Base-by-base conservation (phyloP, 2,113 vertebrate genomes). In the Takifugu flavidus region DNA sequence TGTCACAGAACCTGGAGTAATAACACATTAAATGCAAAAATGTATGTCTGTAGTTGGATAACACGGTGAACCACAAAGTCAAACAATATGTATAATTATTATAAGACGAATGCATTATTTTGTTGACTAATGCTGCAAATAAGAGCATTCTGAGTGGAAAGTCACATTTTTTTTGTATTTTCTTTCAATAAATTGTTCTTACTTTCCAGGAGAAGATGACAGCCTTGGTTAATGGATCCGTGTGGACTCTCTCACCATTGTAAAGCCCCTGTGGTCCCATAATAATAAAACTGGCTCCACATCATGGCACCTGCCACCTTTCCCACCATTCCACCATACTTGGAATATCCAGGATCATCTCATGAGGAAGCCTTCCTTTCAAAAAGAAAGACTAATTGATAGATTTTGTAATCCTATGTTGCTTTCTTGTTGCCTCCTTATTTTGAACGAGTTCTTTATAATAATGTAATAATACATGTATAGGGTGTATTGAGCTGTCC, bases 291-390 rank as follows among this genome's bases (percentile, higher is more conserved):
- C 78, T 8, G 76, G 25, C 70, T 49, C 27, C 59, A 25, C 53
- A 53, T 62, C 5, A 56, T 58, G 25, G 15, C 65, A 53, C 7
- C 77, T 8, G 53, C 77, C 26, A 49, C 72, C 26, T 75, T 84
- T 53, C 54, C 82, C 56, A 50, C 72, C 27, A 31, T 71, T 26
- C 46, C 72, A 12, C 72, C 78, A 12, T 83, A 65, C 67, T 86
- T 87, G 75, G 86, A 89, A 15, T 79, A 57, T 72, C 65, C 67
- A 20, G 56, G 63, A 12, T 53, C 72, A 25, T 62, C 53, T 51
- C 52, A 81, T 14, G 77, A 2, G 75, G 61, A 54, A 3, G n/a
- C 29, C 28, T 59, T 13, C 55, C 70, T 39, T 46, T 27, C n/a
- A 65, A 78, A 55, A 49, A 44, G 25, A 20, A 20, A 59, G 49